phyloP scores from a whole-genome alignment of 2,888 invertebrate genomes.

The Keiferia lycopersicella region DNA sequence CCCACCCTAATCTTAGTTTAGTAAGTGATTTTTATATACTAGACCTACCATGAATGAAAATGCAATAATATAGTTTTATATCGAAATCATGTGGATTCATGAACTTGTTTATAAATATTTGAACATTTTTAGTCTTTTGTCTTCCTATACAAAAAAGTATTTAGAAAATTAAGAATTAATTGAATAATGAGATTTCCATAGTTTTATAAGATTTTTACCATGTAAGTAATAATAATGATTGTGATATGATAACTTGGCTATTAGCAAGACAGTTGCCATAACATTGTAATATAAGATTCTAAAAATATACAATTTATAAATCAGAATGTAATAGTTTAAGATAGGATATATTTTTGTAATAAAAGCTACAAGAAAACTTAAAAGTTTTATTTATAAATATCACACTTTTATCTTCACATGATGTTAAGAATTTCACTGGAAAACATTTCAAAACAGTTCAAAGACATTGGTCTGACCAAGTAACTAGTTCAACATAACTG shows the following conservation, averaged over 20 bases:
- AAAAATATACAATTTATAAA: slow-evolving; percentile 3
- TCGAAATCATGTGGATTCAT: slow-evolving; percentile 12
- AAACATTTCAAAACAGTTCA: background rate
- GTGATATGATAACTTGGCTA: slow-evolving; percentile 24
- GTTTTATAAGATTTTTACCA: background rate
- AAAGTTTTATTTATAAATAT: slow-evolving; percentile 21
- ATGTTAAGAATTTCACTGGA: background rate
- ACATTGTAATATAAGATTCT: slow-evolving; percentile 1
- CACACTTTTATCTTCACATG: slow-evolving; percentile 15
- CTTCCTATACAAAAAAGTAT: slow-evolving; percentile 17
- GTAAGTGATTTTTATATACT: slow-evolving; percentile 37
- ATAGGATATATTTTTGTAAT: slow-evolving; percentile 21
- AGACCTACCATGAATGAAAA: slow-evolving; percentile 27
- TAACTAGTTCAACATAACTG: background rate
- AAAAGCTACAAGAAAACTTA: slow-evolving; percentile 22
- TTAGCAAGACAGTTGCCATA: slow-evolving; percentile 21
- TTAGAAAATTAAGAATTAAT: slow-evolving; percentile 10
- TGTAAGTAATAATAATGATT: background rate
- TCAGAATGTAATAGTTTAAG: slow-evolving; percentile 11
- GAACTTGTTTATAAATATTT: slow-evolving; percentile 5
- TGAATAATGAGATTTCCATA: background rate
- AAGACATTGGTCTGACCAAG: slow-evolving; percentile 1
- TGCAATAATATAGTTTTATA: slow-evolving; percentile 12
- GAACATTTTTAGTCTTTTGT: slow-evolving; percentile 8
- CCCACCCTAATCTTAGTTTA: slow-evolving; percentile 74